Evolutionary conservation across 2,113 vertebrate species (phyloP), one percentile per base, ranked within the genome.

Genomic region (Heliornis fulica): DNA sequence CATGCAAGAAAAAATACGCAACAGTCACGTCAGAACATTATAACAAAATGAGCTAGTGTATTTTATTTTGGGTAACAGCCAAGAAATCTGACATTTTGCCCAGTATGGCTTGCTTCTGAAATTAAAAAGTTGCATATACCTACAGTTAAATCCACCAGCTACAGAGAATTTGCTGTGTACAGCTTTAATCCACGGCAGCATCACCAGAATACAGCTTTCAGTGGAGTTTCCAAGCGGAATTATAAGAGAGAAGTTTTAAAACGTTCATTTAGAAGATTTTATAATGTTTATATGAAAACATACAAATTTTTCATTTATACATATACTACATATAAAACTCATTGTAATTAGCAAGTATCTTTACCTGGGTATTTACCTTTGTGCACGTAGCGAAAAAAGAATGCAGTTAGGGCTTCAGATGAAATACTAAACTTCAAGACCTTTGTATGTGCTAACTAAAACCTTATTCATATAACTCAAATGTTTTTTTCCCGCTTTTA

Each of bases 271-370:
- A 95, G 92, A 97, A 96, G 93, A 95, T 87, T 94, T 94, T 92
- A 87, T 95, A 92, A 78, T 53, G 50, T 95, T 96, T 90, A 94
- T 97, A 97, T 83, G 97, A 97, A 97, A 97, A 97, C 97, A 96
- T 97, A 97, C 87, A 97, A 97, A 97, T 96, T 93, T 93, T 95
- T 96, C 53, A 91, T 97, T 96, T 97, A 93, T 97, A 97, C 96
- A 97, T 97, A 97, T 93, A 51, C 76, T 97, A 96, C 92, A 97
- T 97, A 97, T 66, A 97, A 97, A 97, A 97, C 48, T 91, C 64
- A 68, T 72, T 86, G 38, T 63, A 96, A 94, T 93, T 91, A 96
- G 81, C 93, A 94, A 95, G 91, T 95, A 90, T 80, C 28, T 89
- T 95, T 69, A 86, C 69, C 76, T 95, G 94, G 87, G 83, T 97